Conservation (phyloP, 1,140 invertebrate genomes). For the Meloidogyne floridensis region DNA sequence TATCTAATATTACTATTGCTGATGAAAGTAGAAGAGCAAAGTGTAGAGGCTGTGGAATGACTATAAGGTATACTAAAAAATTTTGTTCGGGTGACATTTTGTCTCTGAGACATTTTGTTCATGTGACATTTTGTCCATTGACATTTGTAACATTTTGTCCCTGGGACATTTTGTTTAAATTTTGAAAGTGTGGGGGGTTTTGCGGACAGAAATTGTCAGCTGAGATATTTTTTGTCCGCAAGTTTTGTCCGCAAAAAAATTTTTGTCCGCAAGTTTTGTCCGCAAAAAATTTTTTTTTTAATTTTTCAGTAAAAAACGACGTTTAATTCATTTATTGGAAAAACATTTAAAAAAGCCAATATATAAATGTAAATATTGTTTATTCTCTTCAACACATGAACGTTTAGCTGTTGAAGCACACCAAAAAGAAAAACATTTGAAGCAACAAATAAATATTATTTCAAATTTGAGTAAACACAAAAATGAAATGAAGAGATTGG, state of each 20-base stretch:
- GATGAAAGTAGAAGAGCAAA: conserved; percentile 56
- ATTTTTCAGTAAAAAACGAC: conserved; percentile 46
- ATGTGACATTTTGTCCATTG: no score
- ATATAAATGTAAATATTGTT: conserved; percentile 39
- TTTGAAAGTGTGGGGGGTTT: no score
- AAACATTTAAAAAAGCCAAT: conserved; percentile 41
- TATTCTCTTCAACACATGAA: conserved; percentile 36
- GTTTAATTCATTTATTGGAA: conserved; percentile 41
- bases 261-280: background rate
- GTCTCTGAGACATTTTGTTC: no score
- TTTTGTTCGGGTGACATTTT: conserved; percentile 7
- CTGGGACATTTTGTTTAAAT: no score
- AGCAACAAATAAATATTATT: conserved; percentile 29
- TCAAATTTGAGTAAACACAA: conserved; percentile 38
- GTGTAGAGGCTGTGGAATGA: conserved; percentile 47
- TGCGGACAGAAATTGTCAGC: no score
- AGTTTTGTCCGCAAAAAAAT: background rate
- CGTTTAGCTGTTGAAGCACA: conserved; percentile 37
- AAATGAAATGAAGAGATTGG: conserved; percentile 35
- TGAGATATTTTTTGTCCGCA: no score
- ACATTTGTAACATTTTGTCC: no score
- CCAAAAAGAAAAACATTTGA: conserved; percentile 33
- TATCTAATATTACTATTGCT: conserved; percentile 58
- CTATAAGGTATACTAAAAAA: conserved; percentile 28
- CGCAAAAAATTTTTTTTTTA: background rate